These are phyloP conservation scores for Pandion haliaetus DNA, from an alignment of 2,113 vertebrate species.

Conservation along the genomic window DNA sequence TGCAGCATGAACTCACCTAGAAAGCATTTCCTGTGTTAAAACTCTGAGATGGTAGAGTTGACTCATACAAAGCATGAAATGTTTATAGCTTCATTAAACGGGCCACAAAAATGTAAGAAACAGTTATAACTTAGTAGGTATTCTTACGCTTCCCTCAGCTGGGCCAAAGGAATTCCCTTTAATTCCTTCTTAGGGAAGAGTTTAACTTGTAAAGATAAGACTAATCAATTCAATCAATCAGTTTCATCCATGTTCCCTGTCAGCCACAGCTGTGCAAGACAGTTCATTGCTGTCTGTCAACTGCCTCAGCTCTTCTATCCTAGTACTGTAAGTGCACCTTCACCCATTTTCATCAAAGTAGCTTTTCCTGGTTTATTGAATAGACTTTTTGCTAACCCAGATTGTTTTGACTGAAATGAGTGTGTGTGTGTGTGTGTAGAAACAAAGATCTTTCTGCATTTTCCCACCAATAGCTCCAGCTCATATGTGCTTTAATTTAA, in stretches of 20 bases:
- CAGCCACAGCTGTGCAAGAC: neutral
- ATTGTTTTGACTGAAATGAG: neutral
- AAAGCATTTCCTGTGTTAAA: neutral
- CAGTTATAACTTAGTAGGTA: neutral
- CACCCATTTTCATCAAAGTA: neutral
- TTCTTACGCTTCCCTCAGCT: neutral
- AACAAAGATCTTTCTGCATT: neutral
- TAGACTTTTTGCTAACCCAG: neutral
- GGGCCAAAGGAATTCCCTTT: neutral
- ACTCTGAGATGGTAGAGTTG: neutral
- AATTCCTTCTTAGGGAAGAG: neutral
- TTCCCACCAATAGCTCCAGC: neutral
- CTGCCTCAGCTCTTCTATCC: neutral
- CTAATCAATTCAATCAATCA: neutral
- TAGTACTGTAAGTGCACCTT: neutral
- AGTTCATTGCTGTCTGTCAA: neutral
- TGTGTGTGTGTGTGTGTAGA: rapidly evolving
- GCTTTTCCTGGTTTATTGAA: neutral
- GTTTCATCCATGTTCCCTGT: neutral
- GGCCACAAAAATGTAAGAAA: neutral
- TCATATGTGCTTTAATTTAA: neutral
- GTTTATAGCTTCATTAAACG: neutral
- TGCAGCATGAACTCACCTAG: neutral
- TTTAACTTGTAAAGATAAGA: neutral
- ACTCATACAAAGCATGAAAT: neutral